Conservation (phyloP, 2,888 invertebrate genomes). For the Agrotis exclamationis region DNA sequence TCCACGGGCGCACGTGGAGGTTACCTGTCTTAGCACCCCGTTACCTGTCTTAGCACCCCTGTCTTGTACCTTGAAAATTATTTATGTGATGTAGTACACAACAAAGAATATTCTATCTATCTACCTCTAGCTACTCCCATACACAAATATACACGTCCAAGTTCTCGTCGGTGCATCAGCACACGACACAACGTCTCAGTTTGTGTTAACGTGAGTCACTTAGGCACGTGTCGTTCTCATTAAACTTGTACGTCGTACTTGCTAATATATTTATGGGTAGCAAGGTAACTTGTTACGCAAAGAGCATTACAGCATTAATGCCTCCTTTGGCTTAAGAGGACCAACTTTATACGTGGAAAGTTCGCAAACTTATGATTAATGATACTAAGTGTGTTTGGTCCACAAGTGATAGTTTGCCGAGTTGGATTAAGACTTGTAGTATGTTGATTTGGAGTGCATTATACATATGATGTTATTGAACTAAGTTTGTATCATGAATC, state of each 20-base stretch:
- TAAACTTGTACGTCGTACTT: conserved; percentile 70
- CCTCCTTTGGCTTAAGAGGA: conserved; percentile 76
- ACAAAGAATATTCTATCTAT: not conserved
- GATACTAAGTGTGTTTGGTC: conserved; percentile 68
- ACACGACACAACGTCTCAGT: conserved; percentile 23
- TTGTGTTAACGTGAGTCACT: conserved; percentile 62
- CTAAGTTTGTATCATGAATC: not conserved
- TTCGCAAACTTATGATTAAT: conserved; percentile 80
- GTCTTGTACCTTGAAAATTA: too few relatives aligned
- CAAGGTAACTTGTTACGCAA: conserved; percentile 76
- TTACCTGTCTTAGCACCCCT: too few relatives aligned
- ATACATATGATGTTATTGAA: conserved; percentile 3
- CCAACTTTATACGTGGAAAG: conserved; percentile 74
- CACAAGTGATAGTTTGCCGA: conserved; percentile 64
- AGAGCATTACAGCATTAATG: conserved; percentile 81
- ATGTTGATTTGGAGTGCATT: conserved; percentile 26
- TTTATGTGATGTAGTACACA: too few relatives aligned
- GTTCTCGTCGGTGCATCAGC: conserved; percentile 39
- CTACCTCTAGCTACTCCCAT: not conserved
- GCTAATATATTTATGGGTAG: conserved; percentile 80
- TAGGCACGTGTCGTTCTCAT: conserved; percentile 71
- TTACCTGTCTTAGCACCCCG: too few relatives aligned
- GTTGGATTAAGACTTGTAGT: conserved; percentile 43
- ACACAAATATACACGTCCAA: conserved; percentile 10
- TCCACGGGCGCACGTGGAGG: too few relatives aligned